Evolutionary conservation across 2,888 invertebrate genomes (phyloP).

Genomic region (Busseola fusca): DNA sequence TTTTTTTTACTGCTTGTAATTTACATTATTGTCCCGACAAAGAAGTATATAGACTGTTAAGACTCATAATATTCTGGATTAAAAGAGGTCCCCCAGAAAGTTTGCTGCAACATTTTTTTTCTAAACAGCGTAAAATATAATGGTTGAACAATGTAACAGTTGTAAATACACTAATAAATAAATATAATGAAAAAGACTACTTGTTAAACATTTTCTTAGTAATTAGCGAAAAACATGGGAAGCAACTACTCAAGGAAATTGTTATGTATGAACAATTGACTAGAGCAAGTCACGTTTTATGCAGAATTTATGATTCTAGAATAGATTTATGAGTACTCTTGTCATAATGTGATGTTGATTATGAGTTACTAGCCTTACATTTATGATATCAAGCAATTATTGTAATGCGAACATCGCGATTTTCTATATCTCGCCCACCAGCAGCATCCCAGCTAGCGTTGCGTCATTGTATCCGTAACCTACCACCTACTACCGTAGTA

Average conservation of each 20-base stretch:
- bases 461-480: not conserved
- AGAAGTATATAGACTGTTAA: not conserved
- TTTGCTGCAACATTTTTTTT: not conserved
- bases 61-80: not conserved
- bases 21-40: not conserved
- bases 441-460: not conserved
- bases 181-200: not conserved
- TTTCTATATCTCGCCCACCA: not conserved
- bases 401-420: not conserved
- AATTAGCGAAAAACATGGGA: not conserved
- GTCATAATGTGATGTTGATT: conserved; percentile 41
- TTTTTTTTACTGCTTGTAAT: not conserved
- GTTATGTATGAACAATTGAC: conserved; percentile 23
- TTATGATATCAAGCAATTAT: conserved; percentile 26
- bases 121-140: not conserved
- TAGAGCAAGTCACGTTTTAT: conserved; percentile 42
- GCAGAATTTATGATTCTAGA: conserved; percentile 32
- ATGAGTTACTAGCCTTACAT: conserved; percentile 28
- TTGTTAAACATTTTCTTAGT: not conserved
- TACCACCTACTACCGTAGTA: not conserved
- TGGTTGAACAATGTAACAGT: not conserved
- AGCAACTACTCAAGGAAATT: conserved; percentile 1
- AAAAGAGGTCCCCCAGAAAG: not conserved
- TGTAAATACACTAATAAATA: not conserved
- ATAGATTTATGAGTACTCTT: conserved; percentile 33